Conservation (phyloP, 2,113 vertebrate genomes). For the Sisor rabdophorus region DNA sequence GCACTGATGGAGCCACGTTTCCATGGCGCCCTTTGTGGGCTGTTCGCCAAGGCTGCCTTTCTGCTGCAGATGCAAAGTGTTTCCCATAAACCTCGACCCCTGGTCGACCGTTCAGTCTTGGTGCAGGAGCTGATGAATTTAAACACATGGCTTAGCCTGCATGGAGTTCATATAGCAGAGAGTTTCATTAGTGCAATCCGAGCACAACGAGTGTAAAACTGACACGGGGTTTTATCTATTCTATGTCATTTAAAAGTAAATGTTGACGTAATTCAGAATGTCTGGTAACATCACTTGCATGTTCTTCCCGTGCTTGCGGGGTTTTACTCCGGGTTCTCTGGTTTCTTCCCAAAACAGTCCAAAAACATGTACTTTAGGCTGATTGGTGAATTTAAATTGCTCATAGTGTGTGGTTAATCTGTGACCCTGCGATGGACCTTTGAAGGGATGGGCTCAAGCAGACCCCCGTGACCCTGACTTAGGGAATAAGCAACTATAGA, state of each 20-base stretch:
- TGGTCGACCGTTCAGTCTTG: constrained; percentile 53
- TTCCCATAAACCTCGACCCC: constrained; percentile 45
- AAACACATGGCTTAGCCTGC: constrained; percentile 55
- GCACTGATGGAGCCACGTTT: constrained; percentile 68
- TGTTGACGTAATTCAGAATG: constrained; percentile 1
- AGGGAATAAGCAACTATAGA: no score
- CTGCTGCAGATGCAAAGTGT: constrained; percentile 50
- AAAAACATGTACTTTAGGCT: no score
- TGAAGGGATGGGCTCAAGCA: no score
- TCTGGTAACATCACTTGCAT: background rate
- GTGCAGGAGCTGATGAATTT: constrained; percentile 54
- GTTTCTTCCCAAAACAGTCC: no score
- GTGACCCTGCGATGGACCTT: no score
- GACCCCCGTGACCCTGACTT: no score
- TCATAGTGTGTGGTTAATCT: no score
- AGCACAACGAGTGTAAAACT: constrained; percentile 16
- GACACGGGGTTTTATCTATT: background rate
- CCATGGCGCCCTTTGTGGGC: constrained; percentile 59
- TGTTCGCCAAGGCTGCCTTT: constrained; percentile 67
- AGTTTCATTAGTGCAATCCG: constrained; percentile 50
- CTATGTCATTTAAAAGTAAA: background rate
- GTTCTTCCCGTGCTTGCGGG: no score
- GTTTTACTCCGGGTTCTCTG: no score
- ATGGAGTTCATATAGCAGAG: constrained; percentile 64
- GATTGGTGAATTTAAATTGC: no score